A percentile compares a stretch with the other conserved stretches of the same genome.
Evolutionary conservation across 2,113 vertebrate genomes (phyloP).

Genomic region (Ptychochromis oligacanthus): DNA sequence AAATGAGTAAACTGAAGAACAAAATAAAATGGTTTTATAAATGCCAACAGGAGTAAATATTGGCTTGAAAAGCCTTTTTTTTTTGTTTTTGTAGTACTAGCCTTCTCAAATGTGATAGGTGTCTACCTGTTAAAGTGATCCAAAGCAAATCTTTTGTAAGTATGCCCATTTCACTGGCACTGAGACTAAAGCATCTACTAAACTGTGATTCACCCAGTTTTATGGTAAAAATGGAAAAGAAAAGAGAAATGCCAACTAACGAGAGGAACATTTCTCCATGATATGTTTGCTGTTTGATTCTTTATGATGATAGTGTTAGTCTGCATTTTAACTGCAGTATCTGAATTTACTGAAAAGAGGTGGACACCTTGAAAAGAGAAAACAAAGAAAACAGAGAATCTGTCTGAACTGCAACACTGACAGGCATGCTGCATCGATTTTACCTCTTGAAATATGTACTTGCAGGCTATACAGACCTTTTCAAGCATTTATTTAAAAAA

Average conservation of each 20-base stretch:
- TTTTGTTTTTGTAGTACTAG: background rate
- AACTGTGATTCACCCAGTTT: constrained; percentile 4
- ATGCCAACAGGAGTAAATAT: constrained; percentile 24
- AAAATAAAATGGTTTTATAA: constrained; percentile 34
- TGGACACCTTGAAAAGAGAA: constrained; percentile 19
- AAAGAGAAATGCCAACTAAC: constrained; percentile 3
- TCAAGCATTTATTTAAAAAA: background rate
- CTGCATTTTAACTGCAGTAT: background rate
- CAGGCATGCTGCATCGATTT: constrained; percentile 14
- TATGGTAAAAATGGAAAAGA: background rate
- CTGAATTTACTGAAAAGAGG: background rate
- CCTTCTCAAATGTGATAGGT: constrained; percentile 7
- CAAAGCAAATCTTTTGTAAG: constrained; percentile 14
- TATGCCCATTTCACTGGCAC: background rate
- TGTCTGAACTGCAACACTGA: constrained; percentile 2
- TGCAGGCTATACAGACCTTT: background rate
- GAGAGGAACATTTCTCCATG: background rate
- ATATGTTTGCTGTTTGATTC: constrained; percentile 16
- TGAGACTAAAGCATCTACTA: background rate
- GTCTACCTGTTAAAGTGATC: constrained; percentile 11
- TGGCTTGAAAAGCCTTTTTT: background rate
- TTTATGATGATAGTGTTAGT: background rate
- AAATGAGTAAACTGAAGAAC: constrained; percentile 21
- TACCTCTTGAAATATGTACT: constrained; percentile 24
- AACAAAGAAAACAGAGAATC: constrained; percentile 14